Evolutionary conservation across 1,140 invertebrate genomes (phyloP), one percentile per base, ranked within the genome.

Genomic region (Aphaenogaster floridana): DNA sequence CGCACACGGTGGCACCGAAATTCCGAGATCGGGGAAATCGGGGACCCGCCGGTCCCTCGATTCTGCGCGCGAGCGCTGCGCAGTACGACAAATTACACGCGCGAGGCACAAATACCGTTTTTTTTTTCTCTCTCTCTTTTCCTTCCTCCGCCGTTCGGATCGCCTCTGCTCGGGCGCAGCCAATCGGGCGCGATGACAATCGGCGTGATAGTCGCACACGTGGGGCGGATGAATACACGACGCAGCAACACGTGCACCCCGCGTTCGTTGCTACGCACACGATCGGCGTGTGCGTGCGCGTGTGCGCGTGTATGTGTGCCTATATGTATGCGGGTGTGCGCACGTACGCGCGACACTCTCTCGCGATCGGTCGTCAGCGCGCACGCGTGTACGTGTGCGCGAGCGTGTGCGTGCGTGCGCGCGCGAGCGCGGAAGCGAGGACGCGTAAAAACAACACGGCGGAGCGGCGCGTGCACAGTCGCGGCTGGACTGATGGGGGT

Each of bases 401-500:
- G 45, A 34, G 15, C 11, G 9, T 48, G n/a, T 39, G 28, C 21
- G 36, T 71, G 77, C 86, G 89, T 80, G 88, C 88, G 86, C 88
- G 87, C 21, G 91, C 86, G 83, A 57, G 74, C 86, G 88, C 66
- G 42, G 66, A 76, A 76, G 76, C 45, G 64, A 57, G 48, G 6
- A 50, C 74, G 50, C 87, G 76, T 90, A 89, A 89, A 90, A 91
- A 94, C 88, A 87, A 83, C 52, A 84, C 87, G 81, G 85, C 69
- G 87, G 86, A 84, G 85, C 79, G 86, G 91, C 94, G 93, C 92
- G 93, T 93, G 93, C 93, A 94, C 92, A 93, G 94, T 93, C 93
- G 94, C 93, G 94, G 88, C 92, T 92, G 93, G 91, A 95, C 94
- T 95, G 94, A 94, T 88, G 92, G 91, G 89, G 87, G 88, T 90